Conservation (phyloP, 2,888 invertebrate genomes). For the Actias luna region DNA sequence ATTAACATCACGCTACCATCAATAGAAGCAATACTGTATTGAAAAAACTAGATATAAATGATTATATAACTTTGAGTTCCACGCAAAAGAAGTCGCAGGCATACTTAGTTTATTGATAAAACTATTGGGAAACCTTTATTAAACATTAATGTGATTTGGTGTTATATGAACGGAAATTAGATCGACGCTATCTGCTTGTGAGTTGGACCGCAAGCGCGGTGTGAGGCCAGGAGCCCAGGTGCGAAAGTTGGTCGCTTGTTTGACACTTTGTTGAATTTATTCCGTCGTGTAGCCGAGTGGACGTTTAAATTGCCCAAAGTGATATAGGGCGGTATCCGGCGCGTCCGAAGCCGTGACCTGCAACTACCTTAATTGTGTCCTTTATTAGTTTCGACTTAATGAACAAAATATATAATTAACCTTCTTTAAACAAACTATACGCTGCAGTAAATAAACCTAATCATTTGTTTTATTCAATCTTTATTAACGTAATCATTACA, state of each 20-base stretch:
- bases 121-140: no score
- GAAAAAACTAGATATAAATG: no score
- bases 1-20: no score
- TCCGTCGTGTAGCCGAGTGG: constrained; percentile 42
- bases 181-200: constrained; percentile 15
- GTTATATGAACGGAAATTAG: background rate
- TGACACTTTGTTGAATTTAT: constrained; percentile 69
- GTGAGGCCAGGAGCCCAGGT: constrained; percentile 49
- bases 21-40: no score
- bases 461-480: no score
- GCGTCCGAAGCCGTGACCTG: constrained; percentile 18
- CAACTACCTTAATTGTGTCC: constrained; percentile 26
- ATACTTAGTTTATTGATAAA: no score
- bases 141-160: no score
- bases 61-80: no score
- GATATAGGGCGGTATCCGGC: constrained; percentile 21
- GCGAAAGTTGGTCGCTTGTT: constrained; percentile 62
- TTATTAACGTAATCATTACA: background rate
- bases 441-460: no score
- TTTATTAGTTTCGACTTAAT: constrained; percentile 18
- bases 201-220: constrained; percentile 17
- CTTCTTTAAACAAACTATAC: background rate
- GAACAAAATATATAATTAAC: background rate
- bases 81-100: no score
- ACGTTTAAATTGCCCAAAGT: constrained; percentile 51